Evolutionary conservation across 2,797 vertebrate genomes (phyloP).

Genomic region (Pitangus sulphuratus): DNA sequence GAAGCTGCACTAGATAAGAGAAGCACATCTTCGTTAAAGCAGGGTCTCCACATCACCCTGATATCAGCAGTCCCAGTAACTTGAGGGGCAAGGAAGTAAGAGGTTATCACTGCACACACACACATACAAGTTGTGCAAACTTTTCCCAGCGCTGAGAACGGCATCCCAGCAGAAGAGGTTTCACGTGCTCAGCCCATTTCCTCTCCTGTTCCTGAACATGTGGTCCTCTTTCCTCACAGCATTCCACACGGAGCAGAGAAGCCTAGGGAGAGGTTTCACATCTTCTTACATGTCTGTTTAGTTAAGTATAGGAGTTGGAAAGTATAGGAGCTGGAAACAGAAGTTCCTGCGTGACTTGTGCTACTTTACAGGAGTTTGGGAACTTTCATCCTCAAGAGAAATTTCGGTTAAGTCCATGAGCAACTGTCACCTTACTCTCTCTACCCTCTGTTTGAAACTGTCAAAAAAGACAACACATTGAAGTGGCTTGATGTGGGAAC

Average conservation of each 20-base stretch:
- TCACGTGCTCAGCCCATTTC: constrained; percentile 35
- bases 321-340: not conserved
- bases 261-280: not conserved
- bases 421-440: not conserved
- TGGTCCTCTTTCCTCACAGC: constrained; percentile 45
- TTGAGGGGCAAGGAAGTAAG: not conserved
- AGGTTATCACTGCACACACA: constrained; percentile 41
- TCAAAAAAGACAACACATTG: not conserved
- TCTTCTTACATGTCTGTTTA: not conserved
- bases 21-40: constrained; percentile 4
- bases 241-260: not conserved
- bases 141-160: not conserved
- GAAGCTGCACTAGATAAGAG: constrained; percentile 16
- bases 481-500: not conserved
- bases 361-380: not conserved
- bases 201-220: constrained; percentile 53
- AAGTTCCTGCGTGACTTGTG: not conserved
- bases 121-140: not conserved
- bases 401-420: not conserved
- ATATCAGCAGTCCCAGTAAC: not conserved
- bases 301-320: not conserved
- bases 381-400: not conserved
- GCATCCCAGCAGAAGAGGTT: constrained; percentile 17
- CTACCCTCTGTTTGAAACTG: not conserved
- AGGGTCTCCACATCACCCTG: not conserved